Evolutionary conservation across 2,797 vertebrate genomes (phyloP), one percentile per base, ranked within the genome.

Genomic region (Sphenodon punctatus): DNA sequence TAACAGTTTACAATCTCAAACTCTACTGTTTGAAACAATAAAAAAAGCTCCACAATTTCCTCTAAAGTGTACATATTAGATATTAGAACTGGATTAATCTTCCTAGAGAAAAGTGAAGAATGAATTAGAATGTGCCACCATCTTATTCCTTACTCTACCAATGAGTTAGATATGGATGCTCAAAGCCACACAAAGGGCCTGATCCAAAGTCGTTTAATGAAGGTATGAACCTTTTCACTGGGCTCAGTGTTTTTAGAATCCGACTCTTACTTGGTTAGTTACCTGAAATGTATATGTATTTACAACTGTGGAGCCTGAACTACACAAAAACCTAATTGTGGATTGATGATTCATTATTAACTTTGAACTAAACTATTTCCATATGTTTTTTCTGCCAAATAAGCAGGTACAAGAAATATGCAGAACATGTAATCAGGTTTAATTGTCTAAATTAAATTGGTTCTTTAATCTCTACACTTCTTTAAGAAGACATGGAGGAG

Each of bases 281-380:
- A 67, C 25, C 65, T 70, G 27, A 63, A 85, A 41, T n/a, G n/a
- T n/a, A n/a, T n/a, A 75, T 12, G 85, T 72, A 80, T 51, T 67
- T 49, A 75, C 25, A 81, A 78, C 4, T 38, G 65, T 3, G 72
- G 72, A 79, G 1, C 22, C n/a, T n/a, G n/a, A n/a, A 7, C 5
- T 41, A 39, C 16, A 58, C 39, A 32, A 39, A 32, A 13, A 17
- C 79, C 27, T 71, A 68, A 48, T 53, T 53, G 4, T 8, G 8
- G 25, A 67, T 49, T 32, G 20, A 25, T 39, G 11, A 66, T 46
- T 25, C 53, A 27, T 34, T 11, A 42, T 23, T 4, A 12, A 58
- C n/a, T 59, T 67, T 59, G 8, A n/a, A 49, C 6, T 45, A 41
- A n/a, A n/a, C 61, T 36, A 39, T 77, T 80, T 75, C 15, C 20